Evolutionary conservation across 2,888 invertebrate genomes (phyloP).

Genomic region (Eristalis arbustorum): DNA sequence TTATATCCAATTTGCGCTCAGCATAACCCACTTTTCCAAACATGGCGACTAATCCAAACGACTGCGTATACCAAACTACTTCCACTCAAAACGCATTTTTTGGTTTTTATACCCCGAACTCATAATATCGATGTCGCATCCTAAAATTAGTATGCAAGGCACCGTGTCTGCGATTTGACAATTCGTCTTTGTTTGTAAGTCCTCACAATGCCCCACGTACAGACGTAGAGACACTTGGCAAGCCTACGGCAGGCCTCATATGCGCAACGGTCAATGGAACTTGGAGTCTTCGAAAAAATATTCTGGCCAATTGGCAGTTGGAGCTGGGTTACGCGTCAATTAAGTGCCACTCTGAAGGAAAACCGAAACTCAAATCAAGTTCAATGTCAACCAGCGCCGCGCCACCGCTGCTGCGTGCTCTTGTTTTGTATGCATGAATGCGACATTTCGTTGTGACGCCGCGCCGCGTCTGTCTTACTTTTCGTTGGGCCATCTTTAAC

Average conservation of each 20-base stretch:
- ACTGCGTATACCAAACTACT: slow-evolving; percentile 47
- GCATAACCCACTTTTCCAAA: slow-evolving; percentile 40
- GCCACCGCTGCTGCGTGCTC: slow-evolving; percentile 31
- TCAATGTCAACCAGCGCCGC: slow-evolving; percentile 39
- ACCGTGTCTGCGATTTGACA: slow-evolving; percentile 33
- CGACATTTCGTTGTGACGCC: neutral
- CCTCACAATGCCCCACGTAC: slow-evolving; percentile 40
- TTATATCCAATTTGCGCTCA: neutral
- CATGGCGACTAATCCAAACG: slow-evolving; percentile 45
- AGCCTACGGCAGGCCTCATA: neutral
- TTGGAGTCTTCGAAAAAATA: slow-evolving; percentile 16
- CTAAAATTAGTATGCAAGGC: slow-evolving; percentile 49
- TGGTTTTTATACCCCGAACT: slow-evolving; percentile 55
- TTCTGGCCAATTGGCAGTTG: slow-evolving; percentile 7
- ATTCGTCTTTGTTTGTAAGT: slow-evolving; percentile 49
- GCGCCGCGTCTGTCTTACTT: neutral
- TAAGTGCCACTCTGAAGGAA: neutral
- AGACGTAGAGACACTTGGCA: slow-evolving; percentile 34
- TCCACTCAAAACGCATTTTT: slow-evolving; percentile 47
- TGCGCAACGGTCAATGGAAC: slow-evolving; percentile 35
- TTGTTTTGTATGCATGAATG: slow-evolving; percentile 7
- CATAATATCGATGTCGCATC: slow-evolving; percentile 29
- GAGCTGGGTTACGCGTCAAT: neutral
- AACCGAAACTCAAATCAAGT: slow-evolving; percentile 30
- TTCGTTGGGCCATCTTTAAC: slow-evolving; percentile 12